phyloP scores from a whole-genome alignment of 1,140 invertebrate genomes.

The Scaptomyza pallida region DNA sequence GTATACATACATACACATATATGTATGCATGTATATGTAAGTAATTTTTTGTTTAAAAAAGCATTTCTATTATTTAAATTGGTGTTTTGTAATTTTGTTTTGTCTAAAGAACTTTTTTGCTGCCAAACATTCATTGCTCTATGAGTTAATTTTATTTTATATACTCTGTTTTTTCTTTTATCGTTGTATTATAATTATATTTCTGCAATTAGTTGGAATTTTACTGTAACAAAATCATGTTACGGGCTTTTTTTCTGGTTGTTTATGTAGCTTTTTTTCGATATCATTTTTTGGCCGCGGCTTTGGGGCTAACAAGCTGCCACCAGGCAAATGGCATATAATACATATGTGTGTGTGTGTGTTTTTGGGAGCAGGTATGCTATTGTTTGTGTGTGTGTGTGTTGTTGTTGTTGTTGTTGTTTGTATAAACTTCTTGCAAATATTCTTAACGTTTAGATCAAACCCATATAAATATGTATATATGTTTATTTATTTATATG shows the following conservation, averaged over 20 bases:
- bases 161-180: conserved; percentile 6
- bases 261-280: too few species aligned
- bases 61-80: conserved; percentile 56
- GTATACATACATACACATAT: conserved; percentile 15
- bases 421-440: conserved; percentile 21
- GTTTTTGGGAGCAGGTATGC: conserved; percentile 1
- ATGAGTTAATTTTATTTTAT: conserved; percentile 19
- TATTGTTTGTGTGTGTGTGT: conserved; percentile 10
- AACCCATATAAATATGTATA: conserved; percentile 15
- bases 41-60: conserved; percentile 56
- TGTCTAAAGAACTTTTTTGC: conserved; percentile 28
- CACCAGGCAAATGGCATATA: conserved; percentile 44
- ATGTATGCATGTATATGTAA: conserved; percentile 7
- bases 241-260: too few species aligned
- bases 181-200: conserved; percentile 39
- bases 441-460: conserved; percentile 35
- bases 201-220: conserved; percentile 63
- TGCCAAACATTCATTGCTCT: conserved; percentile 35
- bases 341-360: conserved; percentile 21
- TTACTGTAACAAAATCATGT: conserved; percentile 27
- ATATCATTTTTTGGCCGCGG: conserved; percentile 30
- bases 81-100: conserved; percentile 49
- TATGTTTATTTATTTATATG: conserved; percentile 7
- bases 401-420: not conserved
- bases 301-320: conserved; percentile 42